A percentile compares a stretch with the other conserved stretches of the same genome.
phyloP scores from a whole-genome alignment of 1,140 invertebrate genomes.

The Calycopis cecrops region DNA sequence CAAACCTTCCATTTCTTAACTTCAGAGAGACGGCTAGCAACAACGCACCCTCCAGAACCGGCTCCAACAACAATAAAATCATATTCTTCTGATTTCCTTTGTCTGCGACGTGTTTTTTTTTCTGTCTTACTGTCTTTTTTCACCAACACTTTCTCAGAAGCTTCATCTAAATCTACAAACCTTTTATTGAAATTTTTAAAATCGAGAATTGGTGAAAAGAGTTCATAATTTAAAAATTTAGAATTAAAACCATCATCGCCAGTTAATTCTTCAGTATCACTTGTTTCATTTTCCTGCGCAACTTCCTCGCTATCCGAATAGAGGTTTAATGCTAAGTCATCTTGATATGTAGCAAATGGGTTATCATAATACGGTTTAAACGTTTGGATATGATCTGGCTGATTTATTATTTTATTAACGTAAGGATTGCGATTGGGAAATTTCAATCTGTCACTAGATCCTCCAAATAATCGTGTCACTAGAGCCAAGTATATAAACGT shows the following conservation, averaged over 20 bases:
- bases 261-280: background rate
- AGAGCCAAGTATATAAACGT: constrained; percentile 76
- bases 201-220: constrained; percentile 26
- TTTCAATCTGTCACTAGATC: constrained; percentile 47
- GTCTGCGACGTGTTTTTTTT: constrained; percentile 23
- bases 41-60: too few species aligned
- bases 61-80: too few species aligned
- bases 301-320: too few species aligned
- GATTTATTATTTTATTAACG: constrained; percentile 10
- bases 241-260: constrained; percentile 13
- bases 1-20: too few species aligned
- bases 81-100: too few species aligned
- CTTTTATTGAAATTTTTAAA: constrained; percentile 31
- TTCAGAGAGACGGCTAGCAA: too few species aligned
- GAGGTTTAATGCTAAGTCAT: too few species aligned
- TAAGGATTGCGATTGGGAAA: constrained; percentile 36
- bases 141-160: constrained; percentile 34
- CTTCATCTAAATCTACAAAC: constrained; percentile 31
- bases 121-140: constrained; percentile 23
- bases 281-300: background rate
- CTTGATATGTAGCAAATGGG: constrained; percentile 13
- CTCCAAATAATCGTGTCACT: constrained; percentile 75
- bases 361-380: background rate
- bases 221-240: background rate
- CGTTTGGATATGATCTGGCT: constrained; percentile 13